A percentile compares a stretch with the other conserved stretches of the same genome.
phyloP scores from a whole-genome alignment of 2,888 invertebrate genomes.

The Smittia sp. region DNA sequence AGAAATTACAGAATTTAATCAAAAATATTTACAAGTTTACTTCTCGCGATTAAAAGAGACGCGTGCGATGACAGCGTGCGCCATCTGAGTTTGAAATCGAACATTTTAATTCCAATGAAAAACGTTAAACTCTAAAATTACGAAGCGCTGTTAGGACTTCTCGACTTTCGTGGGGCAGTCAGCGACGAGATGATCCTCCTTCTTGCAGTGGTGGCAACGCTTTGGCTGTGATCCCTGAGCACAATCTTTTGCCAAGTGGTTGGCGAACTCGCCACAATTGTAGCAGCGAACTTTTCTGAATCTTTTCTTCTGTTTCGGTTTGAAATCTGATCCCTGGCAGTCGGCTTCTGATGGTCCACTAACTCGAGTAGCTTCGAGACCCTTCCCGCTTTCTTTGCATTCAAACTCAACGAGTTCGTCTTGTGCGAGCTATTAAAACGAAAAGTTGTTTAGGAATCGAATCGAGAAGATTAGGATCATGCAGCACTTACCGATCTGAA shows the following conservation, averaged over 20 bases:
- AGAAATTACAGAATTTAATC: too few relatives aligned
- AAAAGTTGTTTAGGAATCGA: background rate
- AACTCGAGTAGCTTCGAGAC: constrained; percentile 81
- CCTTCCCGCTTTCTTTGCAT: constrained; percentile 79
- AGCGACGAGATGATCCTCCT: constrained; percentile 83
- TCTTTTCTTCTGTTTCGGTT: constrained; percentile 77
- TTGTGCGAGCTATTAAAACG: constrained; percentile 68
- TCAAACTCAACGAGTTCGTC: constrained; percentile 87
- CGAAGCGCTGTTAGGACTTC: background rate
- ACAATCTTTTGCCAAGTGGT: constrained; percentile 90
- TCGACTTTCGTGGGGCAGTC: constrained; percentile 71
- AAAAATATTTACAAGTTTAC: too few relatives aligned
- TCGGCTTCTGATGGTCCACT: constrained; percentile 74
- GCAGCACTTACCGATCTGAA: constrained; percentile 61
- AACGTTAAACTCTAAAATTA: too few relatives aligned
- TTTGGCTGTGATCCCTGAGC: constrained; percentile 84
- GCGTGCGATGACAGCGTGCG: too few relatives aligned
- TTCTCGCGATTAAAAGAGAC: too few relatives aligned
- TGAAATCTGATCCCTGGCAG: constrained; percentile 78
- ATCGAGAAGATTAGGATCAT: too few relatives aligned
- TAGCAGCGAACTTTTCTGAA: constrained; percentile 87
- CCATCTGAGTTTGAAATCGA: too few relatives aligned
- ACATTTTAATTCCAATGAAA: too few relatives aligned
- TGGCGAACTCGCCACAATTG: constrained; percentile 89
- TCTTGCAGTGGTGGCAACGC: constrained; percentile 86